These are phyloP conservation scores for Yponomeuta sedellus DNA, from an alignment of 2,888 invertebrate species.

Conservation along the genomic window DNA sequence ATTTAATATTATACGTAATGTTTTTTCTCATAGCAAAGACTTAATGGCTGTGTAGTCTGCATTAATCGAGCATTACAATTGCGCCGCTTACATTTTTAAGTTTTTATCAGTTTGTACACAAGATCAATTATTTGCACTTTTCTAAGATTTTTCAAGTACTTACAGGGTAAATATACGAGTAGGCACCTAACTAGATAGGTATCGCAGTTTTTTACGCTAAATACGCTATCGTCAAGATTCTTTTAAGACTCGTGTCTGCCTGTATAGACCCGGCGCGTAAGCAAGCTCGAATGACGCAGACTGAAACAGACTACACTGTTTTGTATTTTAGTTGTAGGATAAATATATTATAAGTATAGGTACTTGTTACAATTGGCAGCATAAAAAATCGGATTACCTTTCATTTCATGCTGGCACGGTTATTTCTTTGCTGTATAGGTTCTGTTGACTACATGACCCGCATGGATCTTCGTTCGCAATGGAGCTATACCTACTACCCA, in stretches of 20 bases:
- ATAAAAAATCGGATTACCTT: too few species aligned
- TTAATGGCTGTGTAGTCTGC: conserved; percentile 13
- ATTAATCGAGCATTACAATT: conserved; percentile 6
- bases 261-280: neutral
- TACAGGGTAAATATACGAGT: too few species aligned
- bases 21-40: neutral
- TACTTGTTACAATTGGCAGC: neutral
- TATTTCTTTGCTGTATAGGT: too few species aligned
- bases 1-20: neutral
- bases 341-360: neutral
- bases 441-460: too few species aligned
- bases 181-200: too few species aligned
- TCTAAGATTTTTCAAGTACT: too few species aligned
- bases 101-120: neutral
- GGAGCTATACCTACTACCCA: too few species aligned
- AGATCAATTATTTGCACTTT: neutral
- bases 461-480: too few species aligned
- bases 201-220: too few species aligned
- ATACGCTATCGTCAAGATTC: too few species aligned
- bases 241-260: neutral
- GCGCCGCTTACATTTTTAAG: neutral
- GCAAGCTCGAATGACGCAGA: conserved; percentile 4
- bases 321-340: neutral
- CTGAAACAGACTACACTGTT: conserved; percentile 6
- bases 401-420: too few species aligned